Evolutionary conservation across 1,140 invertebrate species (phyloP), one percentile per base, ranked within the genome.

Genomic region (Diorhabda carinulata): DNA sequence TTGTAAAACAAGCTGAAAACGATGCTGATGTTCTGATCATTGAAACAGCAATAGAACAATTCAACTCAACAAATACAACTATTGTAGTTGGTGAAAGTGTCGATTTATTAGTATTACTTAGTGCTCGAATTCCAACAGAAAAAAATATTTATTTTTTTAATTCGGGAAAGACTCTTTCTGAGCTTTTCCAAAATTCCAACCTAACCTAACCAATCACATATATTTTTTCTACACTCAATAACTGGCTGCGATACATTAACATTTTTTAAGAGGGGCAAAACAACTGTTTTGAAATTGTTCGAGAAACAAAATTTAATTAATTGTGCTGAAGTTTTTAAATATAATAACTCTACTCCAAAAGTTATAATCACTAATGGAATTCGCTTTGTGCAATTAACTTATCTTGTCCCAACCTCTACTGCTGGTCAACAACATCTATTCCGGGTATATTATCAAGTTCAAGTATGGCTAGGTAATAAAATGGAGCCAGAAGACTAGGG

Each of bases 31-130:
- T 68, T 10, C 52, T 68, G 5, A 68, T 63, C 10, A 63, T 58
- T 47, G 61, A 68, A 62, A 68, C 61, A 63, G 61, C 67, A 2
- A 68, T 68, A 63, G 57, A 73, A 43, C 43, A 67, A 44, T 60
- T 52, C 4, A 61, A 45, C 10, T 3, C 10, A 61, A 45, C 68
- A 47, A 72, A 70, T 62, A 65, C 64, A 64, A 67, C 69, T 58
- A 45, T 72, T 61, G 63, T 75, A 64, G 70, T 74, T 69, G 74
- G 71, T 40, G 73, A 69, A 68, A 70, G 70, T 62, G 0, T 52
- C 8, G 45, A 52, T 52, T 52, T 52, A 9, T 9, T 52, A 9
- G 45, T 52, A 52, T 52, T 52, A 52, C 25, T 6, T 52, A 52
- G 1, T 52, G 45, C 45, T 59, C 57, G 57, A 59, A 8, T 2